These are phyloP conservation scores for Pantelozetes paolii DNA, from an alignment of 2,888 invertebrate genomes.

Conservation along the genomic window DNA sequence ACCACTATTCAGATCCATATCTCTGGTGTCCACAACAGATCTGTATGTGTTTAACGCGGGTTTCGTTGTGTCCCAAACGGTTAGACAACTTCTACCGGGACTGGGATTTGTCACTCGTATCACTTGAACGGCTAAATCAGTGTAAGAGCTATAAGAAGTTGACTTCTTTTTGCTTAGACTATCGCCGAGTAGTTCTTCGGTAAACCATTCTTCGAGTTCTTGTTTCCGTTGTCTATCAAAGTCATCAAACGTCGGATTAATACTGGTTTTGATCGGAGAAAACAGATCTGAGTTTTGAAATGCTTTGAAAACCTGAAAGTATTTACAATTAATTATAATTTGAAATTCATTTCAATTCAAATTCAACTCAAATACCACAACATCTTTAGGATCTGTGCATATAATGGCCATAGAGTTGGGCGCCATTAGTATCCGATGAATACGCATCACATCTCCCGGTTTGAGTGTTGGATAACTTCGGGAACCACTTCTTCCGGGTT, in stretches of 20 bases:
- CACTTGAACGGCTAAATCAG: conserved; percentile 11
- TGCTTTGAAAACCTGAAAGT: conserved; percentile 6
- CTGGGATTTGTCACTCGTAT: neutral
- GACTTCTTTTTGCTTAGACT: conserved; percentile 4
- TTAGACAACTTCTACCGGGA: neutral
- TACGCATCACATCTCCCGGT: conserved; percentile 37
- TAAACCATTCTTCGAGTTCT: conserved; percentile 28
- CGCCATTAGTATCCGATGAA: conserved; percentile 26
- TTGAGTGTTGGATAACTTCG: neutral
- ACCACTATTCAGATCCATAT: neutral
- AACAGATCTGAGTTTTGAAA: neutral
- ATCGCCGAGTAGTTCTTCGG: neutral
- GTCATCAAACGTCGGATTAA: conserved; percentile 23
- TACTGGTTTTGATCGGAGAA: conserved; percentile 17
- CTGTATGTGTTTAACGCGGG: neutral
- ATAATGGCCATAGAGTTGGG: conserved; percentile 21
- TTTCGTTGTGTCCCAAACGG: conserved; percentile 16
- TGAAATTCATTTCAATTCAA: neutral
- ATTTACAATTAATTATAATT: neutral
- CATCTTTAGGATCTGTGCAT: conserved; percentile 18
- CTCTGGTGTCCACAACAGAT: neutral
- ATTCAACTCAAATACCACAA: conserved; percentile 9
- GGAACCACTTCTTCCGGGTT: conserved; percentile 2
- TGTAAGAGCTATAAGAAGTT: neutral
- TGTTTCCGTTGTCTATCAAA: conserved; percentile 8